These are phyloP conservation scores for Syngnathus acus DNA, from an alignment of 2,797 vertebrate genomes.

Conservation along the genomic window DNA sequence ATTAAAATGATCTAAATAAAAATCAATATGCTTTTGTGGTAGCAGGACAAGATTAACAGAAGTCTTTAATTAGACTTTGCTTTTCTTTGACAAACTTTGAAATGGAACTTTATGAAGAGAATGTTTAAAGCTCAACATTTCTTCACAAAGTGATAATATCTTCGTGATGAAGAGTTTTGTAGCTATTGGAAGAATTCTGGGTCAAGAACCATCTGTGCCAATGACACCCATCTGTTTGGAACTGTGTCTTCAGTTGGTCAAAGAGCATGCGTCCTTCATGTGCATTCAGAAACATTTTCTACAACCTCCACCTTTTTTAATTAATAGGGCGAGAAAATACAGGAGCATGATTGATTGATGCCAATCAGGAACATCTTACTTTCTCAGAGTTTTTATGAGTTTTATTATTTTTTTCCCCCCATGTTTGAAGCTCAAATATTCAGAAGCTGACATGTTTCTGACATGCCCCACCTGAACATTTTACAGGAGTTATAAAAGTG, in stretches of 20 bases:
- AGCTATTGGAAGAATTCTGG: background rate
- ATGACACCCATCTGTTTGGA: constrained; percentile 14
- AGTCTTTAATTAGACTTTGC: background rate
- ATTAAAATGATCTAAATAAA: background rate
- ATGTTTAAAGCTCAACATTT: background rate
- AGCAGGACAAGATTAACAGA: background rate
- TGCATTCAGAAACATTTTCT: constrained; percentile 1
- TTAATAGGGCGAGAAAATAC: background rate
- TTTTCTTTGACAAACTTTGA: background rate
- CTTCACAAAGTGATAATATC: background rate
- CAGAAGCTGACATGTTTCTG: background rate
- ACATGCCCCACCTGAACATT: background rate
- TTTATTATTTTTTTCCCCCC: background rate
- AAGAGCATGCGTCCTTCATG: constrained; percentile 21
- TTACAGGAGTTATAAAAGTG: background rate
- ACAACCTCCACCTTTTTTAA: background rate
- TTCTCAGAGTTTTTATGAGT: too few relatives aligned
- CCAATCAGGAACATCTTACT: background rate
- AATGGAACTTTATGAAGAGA: background rate
- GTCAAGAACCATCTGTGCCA: background rate
- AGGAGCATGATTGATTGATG: background rate
- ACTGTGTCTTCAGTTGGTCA: constrained; percentile 16
- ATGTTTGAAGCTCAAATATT: background rate
- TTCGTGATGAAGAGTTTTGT: background rate
- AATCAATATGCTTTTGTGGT: background rate